Evolutionary conservation across 2,888 invertebrate genomes (phyloP).

Genomic region (Acronicta alni): DNA sequence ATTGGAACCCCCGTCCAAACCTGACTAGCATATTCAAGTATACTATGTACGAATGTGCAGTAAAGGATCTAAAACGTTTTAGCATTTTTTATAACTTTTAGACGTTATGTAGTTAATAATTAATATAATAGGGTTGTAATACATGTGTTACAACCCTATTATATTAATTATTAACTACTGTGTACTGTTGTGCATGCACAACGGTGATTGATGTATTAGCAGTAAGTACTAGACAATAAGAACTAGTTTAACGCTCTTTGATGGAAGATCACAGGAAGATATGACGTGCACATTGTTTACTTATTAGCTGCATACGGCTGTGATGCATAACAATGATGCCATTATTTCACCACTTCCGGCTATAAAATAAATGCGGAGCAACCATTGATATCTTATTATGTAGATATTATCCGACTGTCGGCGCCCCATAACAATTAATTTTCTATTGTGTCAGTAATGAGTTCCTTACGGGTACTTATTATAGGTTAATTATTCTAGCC

Average conservation of each 20-base stretch:
- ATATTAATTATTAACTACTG: slow-evolving; percentile 38
- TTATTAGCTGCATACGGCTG: slow-evolving; percentile 15
- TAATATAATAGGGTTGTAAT: slow-evolving; percentile 41
- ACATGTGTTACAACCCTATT: slow-evolving; percentile 35
- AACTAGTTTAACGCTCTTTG: slow-evolving; percentile 10
- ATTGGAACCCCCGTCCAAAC: no score
- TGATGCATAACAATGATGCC: slow-evolving; percentile 35
- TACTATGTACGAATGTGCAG: no score
- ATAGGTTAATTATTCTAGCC: no score
- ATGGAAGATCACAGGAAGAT: slow-evolving; percentile 8
- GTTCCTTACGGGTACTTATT: no score
- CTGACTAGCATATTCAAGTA: no score
- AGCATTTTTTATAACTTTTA: no score
- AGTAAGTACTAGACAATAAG: background rate
- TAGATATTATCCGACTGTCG: background rate
- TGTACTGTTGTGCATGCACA: no score
- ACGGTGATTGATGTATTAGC: slow-evolving; percentile 21
- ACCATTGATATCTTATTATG: background rate
- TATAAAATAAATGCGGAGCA: slow-evolving; percentile 12
- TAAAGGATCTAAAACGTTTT: no score
- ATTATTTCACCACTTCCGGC: slow-evolving; percentile 26
- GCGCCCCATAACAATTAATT: no score
- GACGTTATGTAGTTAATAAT: no score
- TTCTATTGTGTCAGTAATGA: no score
- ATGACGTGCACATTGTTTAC: slow-evolving; percentile 1